These are phyloP conservation scores for Agapornis roseicollis DNA, from an alignment of 2,113 vertebrate species.

Conservation along the genomic window DNA sequence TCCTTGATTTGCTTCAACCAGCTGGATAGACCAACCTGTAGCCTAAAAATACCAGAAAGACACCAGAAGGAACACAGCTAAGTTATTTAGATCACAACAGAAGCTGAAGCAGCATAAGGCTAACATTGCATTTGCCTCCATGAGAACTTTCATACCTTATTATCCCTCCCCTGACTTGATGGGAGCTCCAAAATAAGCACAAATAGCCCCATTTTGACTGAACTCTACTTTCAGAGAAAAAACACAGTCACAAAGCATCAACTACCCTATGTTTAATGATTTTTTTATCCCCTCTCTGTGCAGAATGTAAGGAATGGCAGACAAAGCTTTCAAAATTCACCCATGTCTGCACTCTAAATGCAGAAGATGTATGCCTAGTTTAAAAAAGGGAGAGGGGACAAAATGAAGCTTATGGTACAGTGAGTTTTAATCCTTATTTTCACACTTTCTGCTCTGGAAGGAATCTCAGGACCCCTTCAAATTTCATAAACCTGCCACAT, in stretches of 20 bases:
- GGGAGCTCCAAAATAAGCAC: not conserved
- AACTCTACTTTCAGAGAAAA: not conserved
- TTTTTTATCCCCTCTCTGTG: not conserved
- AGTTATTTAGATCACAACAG: not conserved
- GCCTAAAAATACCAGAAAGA: conserved; percentile 41
- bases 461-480: not conserved
- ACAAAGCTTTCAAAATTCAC: not conserved
- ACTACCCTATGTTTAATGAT: not conserved
- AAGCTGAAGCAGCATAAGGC: not conserved
- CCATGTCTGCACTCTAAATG: not conserved
- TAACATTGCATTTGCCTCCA: not conserved
- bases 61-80: not conserved
- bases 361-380: not conserved
- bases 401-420: not conserved
- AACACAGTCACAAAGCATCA: not conserved
- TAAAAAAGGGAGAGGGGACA: not conserved
- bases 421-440: not conserved
- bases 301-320: not conserved
- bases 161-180: not conserved
- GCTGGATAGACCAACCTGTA: conserved; percentile 44
- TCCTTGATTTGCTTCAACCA: conserved; percentile 54
- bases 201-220: not conserved
- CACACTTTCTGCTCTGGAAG: not conserved
- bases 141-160: not conserved
- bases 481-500: not conserved